Conservation (phyloP, 2,888 invertebrate genomes). For the Dryocosmus kuriphilus region DNA sequence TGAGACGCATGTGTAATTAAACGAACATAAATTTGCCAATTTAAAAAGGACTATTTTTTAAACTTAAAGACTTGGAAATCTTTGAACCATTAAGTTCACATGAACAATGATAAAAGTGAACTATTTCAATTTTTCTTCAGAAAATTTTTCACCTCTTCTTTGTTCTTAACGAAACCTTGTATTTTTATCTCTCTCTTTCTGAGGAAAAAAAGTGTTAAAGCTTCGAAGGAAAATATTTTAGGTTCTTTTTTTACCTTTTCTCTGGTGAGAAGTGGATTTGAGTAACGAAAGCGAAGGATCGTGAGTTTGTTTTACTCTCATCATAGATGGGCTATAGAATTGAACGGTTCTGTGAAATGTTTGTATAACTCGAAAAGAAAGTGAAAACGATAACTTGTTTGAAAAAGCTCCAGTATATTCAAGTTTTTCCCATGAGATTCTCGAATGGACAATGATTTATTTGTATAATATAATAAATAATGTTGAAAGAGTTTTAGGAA, state of each 20-base stretch:
- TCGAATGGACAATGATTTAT: fast-evolving
- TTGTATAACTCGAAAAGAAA: slow-evolving; percentile 2
- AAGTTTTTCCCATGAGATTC: not conserved
- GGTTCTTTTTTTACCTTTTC: not conserved
- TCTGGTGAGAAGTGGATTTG: not conserved
- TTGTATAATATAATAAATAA: too few relatives aligned
- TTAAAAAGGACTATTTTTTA: too few relatives aligned
- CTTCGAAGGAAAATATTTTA: slow-evolving; percentile 20
- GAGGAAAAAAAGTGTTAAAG: not conserved
- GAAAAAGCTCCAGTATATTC: not conserved
- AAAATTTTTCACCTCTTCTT: not conserved
- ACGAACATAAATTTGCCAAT: too few relatives aligned
- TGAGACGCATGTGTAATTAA: too few relatives aligned
- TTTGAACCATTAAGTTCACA: too few relatives aligned
- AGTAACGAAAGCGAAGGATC: not conserved
- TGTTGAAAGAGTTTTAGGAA: too few relatives aligned
- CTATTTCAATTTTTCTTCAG: not conserved
- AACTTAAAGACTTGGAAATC: too few relatives aligned
- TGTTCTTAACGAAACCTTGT: not conserved
- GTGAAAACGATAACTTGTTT: not conserved
- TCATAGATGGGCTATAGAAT: not conserved
- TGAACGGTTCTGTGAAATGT: slow-evolving; percentile 17
- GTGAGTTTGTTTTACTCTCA: slow-evolving; percentile 20
- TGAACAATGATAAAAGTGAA: too few relatives aligned
- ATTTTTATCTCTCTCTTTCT: not conserved